Evolutionary conservation across 2,113 vertebrate genomes (phyloP).

Genomic region (Semicossyphus pulcher): DNA sequence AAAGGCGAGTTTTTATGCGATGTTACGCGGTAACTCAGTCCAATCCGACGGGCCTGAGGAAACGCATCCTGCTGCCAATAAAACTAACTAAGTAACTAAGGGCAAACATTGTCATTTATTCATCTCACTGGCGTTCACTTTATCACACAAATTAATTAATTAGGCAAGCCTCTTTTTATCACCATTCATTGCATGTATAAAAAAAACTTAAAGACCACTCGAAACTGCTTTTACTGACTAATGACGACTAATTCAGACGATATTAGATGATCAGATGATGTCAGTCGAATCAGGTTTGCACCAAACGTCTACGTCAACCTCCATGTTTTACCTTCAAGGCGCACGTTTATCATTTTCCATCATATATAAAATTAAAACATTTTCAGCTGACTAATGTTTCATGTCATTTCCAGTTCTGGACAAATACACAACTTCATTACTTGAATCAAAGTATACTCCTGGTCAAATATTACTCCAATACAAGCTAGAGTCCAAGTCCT

Average conservation of each 20-base stretch:
- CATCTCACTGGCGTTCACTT: background rate
- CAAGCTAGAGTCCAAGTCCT: too few species aligned
- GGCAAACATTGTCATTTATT: conserved; percentile 1
- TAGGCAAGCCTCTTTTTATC: background rate
- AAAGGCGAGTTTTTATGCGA: conserved; percentile 2
- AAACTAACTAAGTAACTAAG: background rate
- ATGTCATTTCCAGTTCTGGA: too few species aligned
- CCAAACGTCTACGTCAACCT: too few species aligned
- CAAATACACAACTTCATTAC: too few species aligned
- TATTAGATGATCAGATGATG: too few species aligned
- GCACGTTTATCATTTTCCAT: too few species aligned
- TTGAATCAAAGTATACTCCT: too few species aligned
- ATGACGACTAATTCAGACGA: conserved; percentile 6
- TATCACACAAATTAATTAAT: background rate
- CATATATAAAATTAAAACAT: too few species aligned
- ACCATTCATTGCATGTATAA: background rate
- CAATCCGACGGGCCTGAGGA: conserved; percentile 1
- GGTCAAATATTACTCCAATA: too few species aligned
- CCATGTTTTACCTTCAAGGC: too few species aligned
- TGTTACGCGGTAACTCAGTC: background rate
- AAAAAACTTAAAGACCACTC: background rate
- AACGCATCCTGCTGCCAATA: conserved; percentile 10
- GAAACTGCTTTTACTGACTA: background rate
- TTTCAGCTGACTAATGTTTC: too few species aligned
- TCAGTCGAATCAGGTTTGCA: too few species aligned